These are phyloP conservation scores for Protodeltote pygarga DNA, from an alignment of 2,888 invertebrate species.

Conservation along the genomic window DNA sequence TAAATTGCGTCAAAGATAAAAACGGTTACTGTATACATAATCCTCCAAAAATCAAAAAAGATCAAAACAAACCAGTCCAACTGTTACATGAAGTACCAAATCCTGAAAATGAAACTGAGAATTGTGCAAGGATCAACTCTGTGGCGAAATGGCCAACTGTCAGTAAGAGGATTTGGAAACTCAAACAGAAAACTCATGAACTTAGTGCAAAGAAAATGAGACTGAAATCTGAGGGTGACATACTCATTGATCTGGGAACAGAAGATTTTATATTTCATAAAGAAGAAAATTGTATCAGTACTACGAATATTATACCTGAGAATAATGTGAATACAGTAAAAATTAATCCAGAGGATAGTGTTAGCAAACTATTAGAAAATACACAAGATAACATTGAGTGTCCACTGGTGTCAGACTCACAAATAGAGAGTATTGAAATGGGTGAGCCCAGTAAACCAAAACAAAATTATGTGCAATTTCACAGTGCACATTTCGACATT, in stretches of 20 bases:
- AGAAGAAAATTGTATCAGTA: constrained; percentile 15
- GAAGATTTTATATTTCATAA: constrained; percentile 56
- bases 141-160: constrained; percentile 74
- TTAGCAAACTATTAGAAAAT: constrained; percentile 21
- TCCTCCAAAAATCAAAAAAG: constrained; percentile 54
- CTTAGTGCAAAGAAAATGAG: constrained; percentile 68
- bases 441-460: constrained; percentile 51
- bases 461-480: constrained; percentile 67
- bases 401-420: constrained; percentile 10
- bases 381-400: constrained; percentile 20
- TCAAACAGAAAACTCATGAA: constrained; percentile 62
- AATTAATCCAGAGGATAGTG: constrained; percentile 16
- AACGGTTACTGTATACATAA: constrained; percentile 76
- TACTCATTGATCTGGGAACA: constrained; percentile 62
- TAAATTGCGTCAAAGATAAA: constrained; percentile 74
- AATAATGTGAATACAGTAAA: constrained; percentile 21
- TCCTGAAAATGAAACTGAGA: constrained; percentile 61
- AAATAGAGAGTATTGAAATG: constrained; percentile 18
- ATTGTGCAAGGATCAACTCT: constrained; percentile 72
- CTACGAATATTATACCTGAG: constrained; percentile 15
- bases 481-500: constrained; percentile 81
- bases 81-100: constrained; percentile 52
- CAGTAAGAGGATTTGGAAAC: constrained; percentile 70
- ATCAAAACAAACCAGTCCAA: constrained; percentile 41
- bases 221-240: constrained; percentile 60